Conservation (phyloP, 2,797 vertebrate genomes). For the Acrocephalus scirpaceus region DNA sequence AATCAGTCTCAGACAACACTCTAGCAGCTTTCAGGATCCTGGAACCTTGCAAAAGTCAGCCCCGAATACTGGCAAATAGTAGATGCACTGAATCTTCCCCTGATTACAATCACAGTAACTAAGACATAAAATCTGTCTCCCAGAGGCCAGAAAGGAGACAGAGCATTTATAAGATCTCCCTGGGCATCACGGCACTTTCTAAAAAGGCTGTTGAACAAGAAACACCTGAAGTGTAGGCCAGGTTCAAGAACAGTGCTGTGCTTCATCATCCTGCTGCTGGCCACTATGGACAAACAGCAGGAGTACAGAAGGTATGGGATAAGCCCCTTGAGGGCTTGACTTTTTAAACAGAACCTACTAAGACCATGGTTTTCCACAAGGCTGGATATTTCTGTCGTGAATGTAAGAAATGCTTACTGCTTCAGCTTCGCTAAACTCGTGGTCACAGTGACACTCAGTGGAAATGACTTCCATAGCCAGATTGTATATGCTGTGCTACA, state of each 20-base stretch:
- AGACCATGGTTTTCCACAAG: neutral
- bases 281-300: accelerated
- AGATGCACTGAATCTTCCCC: neutral
- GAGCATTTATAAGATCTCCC: neutral
- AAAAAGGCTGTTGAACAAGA: neutral
- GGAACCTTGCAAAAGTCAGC: neutral
- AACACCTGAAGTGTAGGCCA: neutral
- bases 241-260: neutral
- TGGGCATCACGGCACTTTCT: neutral
- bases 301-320: neutral
- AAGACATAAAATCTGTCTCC: neutral
- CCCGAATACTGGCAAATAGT: neutral
- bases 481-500: neutral
- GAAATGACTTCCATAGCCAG: neutral
- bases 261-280: neutral
- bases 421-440: neutral
- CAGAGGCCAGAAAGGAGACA: neutral
- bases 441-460: slow-evolving; percentile 26
- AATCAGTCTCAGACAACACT: neutral
- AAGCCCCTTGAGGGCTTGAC: neutral
- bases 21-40: neutral
- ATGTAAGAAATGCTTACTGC: neutral
- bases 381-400: neutral
- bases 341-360: neutral
- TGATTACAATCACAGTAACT: neutral